Conservation (phyloP, 2,113 vertebrate species). For the Macheiramphus alcinus region DNA sequence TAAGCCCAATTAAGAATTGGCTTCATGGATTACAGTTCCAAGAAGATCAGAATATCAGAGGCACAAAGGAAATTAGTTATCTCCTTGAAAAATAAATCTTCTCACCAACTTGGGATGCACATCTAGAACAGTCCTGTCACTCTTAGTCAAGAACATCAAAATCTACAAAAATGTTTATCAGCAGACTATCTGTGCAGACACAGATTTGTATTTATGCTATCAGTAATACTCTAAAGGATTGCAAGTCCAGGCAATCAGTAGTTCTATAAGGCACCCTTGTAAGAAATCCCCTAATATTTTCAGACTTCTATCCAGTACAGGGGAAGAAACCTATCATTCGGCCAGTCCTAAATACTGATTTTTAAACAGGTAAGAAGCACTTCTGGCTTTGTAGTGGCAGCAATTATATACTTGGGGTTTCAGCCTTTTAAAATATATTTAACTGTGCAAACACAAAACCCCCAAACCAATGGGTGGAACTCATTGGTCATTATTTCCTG, state of each 20-base stretch:
- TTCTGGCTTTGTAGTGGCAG: background rate
- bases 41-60: background rate
- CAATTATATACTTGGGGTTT: background rate
- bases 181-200: background rate
- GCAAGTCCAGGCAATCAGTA: background rate
- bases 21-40: background rate
- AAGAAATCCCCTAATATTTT: background rate
- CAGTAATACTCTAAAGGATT: background rate
- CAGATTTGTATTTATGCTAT: background rate
- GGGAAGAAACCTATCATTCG: background rate
- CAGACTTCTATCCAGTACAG: background rate
- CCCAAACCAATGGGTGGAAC: background rate
- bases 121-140: background rate
- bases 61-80: background rate
- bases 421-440: background rate
- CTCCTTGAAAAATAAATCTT: background rate
- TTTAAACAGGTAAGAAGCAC: background rate
- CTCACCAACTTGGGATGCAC: background rate
- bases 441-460: background rate
- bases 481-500: background rate
- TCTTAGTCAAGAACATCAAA: background rate
- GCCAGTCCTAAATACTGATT: background rate
- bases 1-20: background rate
- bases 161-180: background rate
- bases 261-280: background rate